phyloP scores from a whole-genome alignment of 2,888 invertebrate species.

The Napeogenes inachia region DNA sequence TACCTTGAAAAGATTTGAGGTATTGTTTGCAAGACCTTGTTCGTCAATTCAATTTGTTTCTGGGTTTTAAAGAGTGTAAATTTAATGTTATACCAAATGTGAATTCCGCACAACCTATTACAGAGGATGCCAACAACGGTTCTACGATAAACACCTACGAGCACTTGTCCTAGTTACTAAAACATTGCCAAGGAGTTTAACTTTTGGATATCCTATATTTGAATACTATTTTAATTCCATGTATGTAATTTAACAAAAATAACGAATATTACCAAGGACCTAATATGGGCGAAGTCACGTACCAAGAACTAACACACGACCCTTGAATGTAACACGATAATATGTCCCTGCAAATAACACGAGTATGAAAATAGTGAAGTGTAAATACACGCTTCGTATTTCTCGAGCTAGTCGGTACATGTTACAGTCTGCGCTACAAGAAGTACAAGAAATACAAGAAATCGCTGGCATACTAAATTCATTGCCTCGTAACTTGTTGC shows the following conservation, averaged over 20 bases:
- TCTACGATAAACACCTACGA: slow-evolving; percentile 56
- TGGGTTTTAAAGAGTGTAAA: background rate
- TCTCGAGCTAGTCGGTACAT: slow-evolving; percentile 36
- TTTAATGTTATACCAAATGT: slow-evolving; percentile 24
- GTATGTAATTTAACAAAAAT: background rate
- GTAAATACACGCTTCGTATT: slow-evolving; percentile 40
- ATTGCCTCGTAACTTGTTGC: slow-evolving; percentile 71
- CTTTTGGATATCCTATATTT: no score
- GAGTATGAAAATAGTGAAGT: slow-evolving; percentile 40
- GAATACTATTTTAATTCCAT: background rate
- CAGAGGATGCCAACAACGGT: slow-evolving; percentile 70
- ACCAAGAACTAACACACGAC: slow-evolving; percentile 32
- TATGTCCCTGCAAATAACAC: slow-evolving; percentile 35
- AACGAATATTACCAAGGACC: slow-evolving; percentile 18
- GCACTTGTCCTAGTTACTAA: slow-evolving; percentile 66
- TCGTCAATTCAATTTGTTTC: slow-evolving; percentile 6
- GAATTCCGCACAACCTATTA: slow-evolving; percentile 60
- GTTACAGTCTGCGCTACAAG: slow-evolving; percentile 35
- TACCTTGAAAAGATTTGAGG: slow-evolving; percentile 17
- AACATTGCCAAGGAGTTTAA: slow-evolving; percentile 53
- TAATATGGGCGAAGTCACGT: slow-evolving; percentile 36
- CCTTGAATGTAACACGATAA: slow-evolving; percentile 36
- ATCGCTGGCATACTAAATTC: slow-evolving; percentile 69
- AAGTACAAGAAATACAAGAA: slow-evolving; percentile 57
- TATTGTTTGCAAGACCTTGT: slow-evolving; percentile 4